phyloP scores from a whole-genome alignment of 2,888 invertebrate genomes.

The Galeopsomyia nigrocyanea region DNA sequence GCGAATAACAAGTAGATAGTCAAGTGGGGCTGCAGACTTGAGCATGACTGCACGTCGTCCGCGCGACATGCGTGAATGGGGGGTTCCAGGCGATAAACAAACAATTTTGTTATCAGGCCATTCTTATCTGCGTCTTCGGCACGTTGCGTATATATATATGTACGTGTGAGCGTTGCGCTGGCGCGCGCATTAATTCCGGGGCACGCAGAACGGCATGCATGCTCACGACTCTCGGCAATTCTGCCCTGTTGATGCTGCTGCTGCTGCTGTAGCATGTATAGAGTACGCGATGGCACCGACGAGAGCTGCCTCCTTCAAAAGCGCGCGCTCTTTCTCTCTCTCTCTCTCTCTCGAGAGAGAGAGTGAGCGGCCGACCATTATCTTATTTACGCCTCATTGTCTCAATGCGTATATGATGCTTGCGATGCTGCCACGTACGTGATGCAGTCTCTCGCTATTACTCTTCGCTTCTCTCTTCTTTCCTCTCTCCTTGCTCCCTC shows the following conservation, averaged over 20 bases:
- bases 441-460: constrained; percentile 53
- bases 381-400: constrained; percentile 68
- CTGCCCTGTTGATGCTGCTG: too few species aligned
- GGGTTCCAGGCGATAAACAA: too few species aligned
- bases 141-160: not conserved
- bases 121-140: constrained; percentile 7
- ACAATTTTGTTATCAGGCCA: not conserved
- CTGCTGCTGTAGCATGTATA: too few species aligned
- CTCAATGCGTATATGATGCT: constrained; percentile 57
- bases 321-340: not conserved
- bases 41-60: too few species aligned
- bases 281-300: not conserved
- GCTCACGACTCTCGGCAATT: too few species aligned
- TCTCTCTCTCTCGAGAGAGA: not conserved
- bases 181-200: too few species aligned
- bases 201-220: too few species aligned
- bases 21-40: too few species aligned
- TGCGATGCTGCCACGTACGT: too few species aligned
- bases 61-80: too few species aligned
- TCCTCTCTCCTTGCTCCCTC: too few species aligned
- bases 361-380: constrained; percentile 57
- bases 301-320: not conserved
- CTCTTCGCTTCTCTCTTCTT: constrained; percentile 47
- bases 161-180: not conserved
- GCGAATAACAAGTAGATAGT: too few species aligned